A percentile compares a stretch with the other conserved stretches of the same genome.
Conservation (phyloP, 2,888 invertebrate genomes). For the Orthosia cruda region DNA sequence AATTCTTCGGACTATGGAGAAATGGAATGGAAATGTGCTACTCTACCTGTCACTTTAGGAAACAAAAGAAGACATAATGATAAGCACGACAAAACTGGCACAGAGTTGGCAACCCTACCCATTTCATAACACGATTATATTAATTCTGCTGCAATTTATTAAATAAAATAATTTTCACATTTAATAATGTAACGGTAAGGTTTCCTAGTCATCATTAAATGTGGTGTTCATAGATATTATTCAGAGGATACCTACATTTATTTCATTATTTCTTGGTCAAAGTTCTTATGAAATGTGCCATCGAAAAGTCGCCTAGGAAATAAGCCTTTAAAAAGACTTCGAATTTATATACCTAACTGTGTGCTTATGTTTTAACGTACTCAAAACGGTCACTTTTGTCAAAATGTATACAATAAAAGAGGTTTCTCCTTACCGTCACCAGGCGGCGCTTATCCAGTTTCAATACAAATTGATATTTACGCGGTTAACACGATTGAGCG, state of each 20-base stretch:
- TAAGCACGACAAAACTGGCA: background rate
- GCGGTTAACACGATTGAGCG: too few species aligned
- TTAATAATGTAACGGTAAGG: conserved; percentile 38
- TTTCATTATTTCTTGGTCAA: background rate
- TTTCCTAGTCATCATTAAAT: conserved; percentile 11
- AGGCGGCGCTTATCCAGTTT: too few species aligned
- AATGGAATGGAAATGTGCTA: too few species aligned
- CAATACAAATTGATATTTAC: too few species aligned
- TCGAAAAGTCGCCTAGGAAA: background rate
- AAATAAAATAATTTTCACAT: conserved; percentile 37
- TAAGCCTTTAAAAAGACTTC: background rate
- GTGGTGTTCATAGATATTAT: conserved; percentile 22
- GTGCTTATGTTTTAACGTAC: too few species aligned
- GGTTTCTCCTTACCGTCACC: too few species aligned
- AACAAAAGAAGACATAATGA: background rate
- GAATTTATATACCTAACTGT: background rate
- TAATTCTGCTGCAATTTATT: conserved; percentile 51
- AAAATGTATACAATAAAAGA: too few species aligned
- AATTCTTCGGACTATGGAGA: too few species aligned
- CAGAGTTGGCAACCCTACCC: conserved; percentile 32
- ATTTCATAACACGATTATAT: conserved; percentile 41
- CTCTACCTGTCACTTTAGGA: too few species aligned
- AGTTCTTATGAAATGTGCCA: too few species aligned
- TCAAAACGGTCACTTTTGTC: too few species aligned
- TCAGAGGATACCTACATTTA: conserved; percentile 7